These are phyloP conservation scores for Physella acuta DNA, from an alignment of 1,140 invertebrate genomes.

Conservation along the genomic window DNA sequence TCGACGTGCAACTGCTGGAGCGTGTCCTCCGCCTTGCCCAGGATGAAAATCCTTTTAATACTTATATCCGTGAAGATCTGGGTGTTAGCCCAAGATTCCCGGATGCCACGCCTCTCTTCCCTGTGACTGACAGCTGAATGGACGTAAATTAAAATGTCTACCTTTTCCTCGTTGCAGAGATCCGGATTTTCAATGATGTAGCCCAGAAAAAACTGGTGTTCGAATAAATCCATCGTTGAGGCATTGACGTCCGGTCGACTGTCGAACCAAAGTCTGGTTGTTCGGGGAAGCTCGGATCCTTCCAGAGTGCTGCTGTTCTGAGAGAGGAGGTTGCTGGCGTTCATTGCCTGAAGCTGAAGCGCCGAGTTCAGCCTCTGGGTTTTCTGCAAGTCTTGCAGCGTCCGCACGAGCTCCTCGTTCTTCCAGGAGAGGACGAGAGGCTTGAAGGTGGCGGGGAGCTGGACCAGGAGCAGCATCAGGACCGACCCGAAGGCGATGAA, in stretches of 20 bases:
- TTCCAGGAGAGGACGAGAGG: no score
- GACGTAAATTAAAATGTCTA: slow-evolving; percentile 40
- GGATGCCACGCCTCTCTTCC: slow-evolving; percentile 36
- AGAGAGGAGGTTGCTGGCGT: not conserved
- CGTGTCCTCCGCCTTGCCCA: slow-evolving; percentile 65
- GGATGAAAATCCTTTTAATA: slow-evolving; percentile 66
- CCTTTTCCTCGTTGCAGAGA: slow-evolving; percentile 19
- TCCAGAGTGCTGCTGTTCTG: not conserved
- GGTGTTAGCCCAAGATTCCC: slow-evolving; percentile 54
- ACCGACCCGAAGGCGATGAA: no score
- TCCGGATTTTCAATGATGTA: slow-evolving; percentile 24
- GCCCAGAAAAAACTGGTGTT: slow-evolving; percentile 25
- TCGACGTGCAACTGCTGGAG: slow-evolving; percentile 31
- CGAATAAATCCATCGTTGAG: not conserved
- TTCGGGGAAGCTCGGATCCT: not conserved
- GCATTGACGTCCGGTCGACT: not conserved
- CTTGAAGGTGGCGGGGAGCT: no score
- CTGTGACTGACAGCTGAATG: slow-evolving; percentile 36
- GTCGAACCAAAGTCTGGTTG: slow-evolving; percentile 11
- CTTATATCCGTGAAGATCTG: slow-evolving; percentile 29
- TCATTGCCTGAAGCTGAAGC: not conserved
- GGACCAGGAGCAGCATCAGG: no score
- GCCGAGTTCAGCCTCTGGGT: not conserved
- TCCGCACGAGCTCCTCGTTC: no score
- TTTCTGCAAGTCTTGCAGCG: not conserved